Percentiles rank a stretch among this genome's conserved stretches.
These are phyloP conservation scores for Columbina picui DNA, from an alignment of 2,113 vertebrate genomes.

Conservation along the genomic window DNA sequence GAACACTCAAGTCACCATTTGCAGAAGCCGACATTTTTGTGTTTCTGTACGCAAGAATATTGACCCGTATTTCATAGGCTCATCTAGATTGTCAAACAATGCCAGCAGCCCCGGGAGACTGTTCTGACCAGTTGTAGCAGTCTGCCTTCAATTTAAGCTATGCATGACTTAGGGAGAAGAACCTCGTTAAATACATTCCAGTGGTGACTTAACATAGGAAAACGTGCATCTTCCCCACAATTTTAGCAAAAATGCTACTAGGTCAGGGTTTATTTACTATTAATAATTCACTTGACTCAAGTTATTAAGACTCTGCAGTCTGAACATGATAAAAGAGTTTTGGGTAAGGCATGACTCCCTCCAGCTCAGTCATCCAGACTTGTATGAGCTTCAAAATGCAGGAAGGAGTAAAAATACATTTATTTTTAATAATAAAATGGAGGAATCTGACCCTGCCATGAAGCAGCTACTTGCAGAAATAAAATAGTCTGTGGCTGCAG, in stretches of 20 bases:
- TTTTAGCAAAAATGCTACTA: not conserved
- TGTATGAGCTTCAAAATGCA: not conserved
- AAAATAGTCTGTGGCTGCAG: not conserved
- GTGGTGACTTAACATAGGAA: not conserved
- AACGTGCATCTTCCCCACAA: not conserved
- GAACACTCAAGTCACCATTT: not conserved
- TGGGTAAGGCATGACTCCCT: not conserved
- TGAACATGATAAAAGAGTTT: not conserved
- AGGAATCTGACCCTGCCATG: not conserved
- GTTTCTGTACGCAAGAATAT: not conserved
- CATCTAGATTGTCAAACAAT: not conserved
- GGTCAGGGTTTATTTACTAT: not conserved
- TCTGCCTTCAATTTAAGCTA: not conserved
- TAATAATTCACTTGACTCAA: not conserved
- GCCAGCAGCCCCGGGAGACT: not conserved
- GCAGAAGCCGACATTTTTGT: not conserved
- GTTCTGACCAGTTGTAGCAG: slow-evolving; percentile 3
- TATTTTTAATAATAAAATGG: not conserved
- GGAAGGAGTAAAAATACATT: not conserved
- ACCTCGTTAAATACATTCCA: slow-evolving; percentile 30
- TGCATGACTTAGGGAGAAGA: slow-evolving; percentile 10
- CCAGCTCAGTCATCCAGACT: not conserved
- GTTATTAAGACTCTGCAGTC: not conserved
- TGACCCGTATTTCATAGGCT: not conserved
- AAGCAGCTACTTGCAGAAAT: not conserved